Conservation (phyloP, 2,888 invertebrate genomes). For the Dione juno region DNA sequence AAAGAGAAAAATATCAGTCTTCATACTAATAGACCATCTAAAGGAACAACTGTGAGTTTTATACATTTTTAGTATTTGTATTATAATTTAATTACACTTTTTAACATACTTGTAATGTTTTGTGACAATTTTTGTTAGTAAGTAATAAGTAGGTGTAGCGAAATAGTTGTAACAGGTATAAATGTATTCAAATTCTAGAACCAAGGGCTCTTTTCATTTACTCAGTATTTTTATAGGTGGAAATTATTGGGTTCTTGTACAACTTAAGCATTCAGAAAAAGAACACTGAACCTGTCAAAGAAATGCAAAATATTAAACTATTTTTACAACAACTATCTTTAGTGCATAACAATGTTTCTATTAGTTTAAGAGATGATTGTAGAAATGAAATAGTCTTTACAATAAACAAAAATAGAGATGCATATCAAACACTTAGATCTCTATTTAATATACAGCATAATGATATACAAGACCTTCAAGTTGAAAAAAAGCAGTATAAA, state of each 20-base stretch:
- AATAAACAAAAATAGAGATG: slow-evolving; percentile 81
- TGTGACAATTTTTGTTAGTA: no score
- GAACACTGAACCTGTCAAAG: slow-evolving; percentile 76
- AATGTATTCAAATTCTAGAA: not conserved
- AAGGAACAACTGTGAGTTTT: slow-evolving; percentile 86
- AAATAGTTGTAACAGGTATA: no score
- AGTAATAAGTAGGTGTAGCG: no score
- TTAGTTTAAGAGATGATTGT: slow-evolving; percentile 87
- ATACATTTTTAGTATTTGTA: not conserved
- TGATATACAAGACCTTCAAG: slow-evolving; percentile 66
- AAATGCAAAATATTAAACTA: slow-evolving; percentile 84
- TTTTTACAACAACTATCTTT: slow-evolving; percentile 86
- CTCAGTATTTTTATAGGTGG: slow-evolving; percentile 69
- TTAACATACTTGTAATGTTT: no score
- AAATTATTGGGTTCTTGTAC: slow-evolving; percentile 85
- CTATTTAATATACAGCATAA: slow-evolving; percentile 64
- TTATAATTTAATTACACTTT: no score
- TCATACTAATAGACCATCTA: slow-evolving; percentile 80
- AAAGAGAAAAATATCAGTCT: slow-evolving; percentile 62
- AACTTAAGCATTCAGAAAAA: slow-evolving; percentile 85
- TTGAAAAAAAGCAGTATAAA: slow-evolving; percentile 74
- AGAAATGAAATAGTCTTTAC: slow-evolving; percentile 84
- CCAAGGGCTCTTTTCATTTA: not conserved
- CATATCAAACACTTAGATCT: slow-evolving; percentile 77
- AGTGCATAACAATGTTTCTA: slow-evolving; percentile 85